Conservation (phyloP, 2,113 vertebrate species). For the Oxyura jamaicensis region DNA sequence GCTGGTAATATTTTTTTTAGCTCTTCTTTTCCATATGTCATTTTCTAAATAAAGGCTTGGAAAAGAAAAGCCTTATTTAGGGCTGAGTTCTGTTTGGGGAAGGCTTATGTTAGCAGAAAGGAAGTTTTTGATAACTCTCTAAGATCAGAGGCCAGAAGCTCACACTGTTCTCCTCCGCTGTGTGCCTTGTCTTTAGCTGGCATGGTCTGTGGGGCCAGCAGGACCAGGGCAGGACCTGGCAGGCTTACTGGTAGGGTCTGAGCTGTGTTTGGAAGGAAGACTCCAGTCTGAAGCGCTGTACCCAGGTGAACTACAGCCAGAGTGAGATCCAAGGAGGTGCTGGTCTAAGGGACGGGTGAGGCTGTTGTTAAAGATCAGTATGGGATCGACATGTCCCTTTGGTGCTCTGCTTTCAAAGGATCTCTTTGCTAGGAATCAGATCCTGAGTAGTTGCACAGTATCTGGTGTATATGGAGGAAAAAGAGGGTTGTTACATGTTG, state of each 20-base stretch:
- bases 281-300: background rate
- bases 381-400: background rate
- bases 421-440: background rate
- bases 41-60: background rate
- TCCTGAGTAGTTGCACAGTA: background rate
- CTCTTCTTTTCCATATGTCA: background rate
- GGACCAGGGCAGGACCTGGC: background rate
- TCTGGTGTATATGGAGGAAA: background rate
- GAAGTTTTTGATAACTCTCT: too few relatives aligned
- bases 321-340: background rate
- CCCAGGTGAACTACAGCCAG: background rate
- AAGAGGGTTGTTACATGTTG: background rate
- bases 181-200: too few relatives aligned
- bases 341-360: background rate
- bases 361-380: background rate
- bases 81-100: background rate
- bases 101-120: background rate
- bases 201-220: rapidly evolving
- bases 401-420: background rate
- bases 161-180: rapidly evolving
- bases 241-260: rapidly evolving
- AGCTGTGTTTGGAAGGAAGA: background rate
- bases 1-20: background rate
- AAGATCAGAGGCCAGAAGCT: background rate
- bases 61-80: background rate